phyloP scores from a whole-genome alignment of 2,113 vertebrate species.

The Chloropsis hardwickii region DNA sequence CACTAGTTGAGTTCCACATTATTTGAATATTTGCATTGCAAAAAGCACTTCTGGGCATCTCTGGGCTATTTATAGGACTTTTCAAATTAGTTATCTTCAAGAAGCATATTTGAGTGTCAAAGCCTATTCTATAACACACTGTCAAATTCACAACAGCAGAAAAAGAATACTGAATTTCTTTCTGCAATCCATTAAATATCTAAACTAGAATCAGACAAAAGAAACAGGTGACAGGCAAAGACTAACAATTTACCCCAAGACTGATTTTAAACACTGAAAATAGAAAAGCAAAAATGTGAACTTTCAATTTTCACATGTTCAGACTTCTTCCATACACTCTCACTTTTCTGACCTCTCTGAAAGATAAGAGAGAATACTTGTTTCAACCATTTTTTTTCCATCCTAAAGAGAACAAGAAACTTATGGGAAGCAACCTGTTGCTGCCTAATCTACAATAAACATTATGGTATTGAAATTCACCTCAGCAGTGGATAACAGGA shows the following conservation, averaged over 20 bases:
- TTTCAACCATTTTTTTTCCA: not conserved
- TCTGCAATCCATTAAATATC: not conserved
- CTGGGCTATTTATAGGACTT: not conserved
- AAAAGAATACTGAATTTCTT: not conserved
- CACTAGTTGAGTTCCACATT: not conserved
- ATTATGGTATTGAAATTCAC: not conserved
- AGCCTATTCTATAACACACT: not conserved
- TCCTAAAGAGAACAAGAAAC: not conserved
- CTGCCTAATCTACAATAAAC: not conserved
- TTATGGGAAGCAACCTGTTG: not conserved
- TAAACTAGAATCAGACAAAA: not conserved
- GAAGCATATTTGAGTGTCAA: not conserved
- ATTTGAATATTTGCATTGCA: not conserved
- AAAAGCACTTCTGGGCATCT: not conserved
- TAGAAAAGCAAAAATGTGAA: not conserved
- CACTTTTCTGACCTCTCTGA: not conserved
- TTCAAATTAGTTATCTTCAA: not conserved
- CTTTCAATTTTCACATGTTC: constrained; percentile 5
- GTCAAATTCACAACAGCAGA: not conserved
- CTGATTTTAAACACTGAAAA: not conserved
- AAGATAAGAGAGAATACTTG: not conserved
- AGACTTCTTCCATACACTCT: not conserved
- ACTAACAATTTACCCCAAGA: not conserved
- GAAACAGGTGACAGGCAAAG: not conserved
- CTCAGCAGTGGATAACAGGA: not conserved